These are phyloP conservation scores for Crypturellus tataupa DNA, from an alignment of 2,797 vertebrate species.

Conservation along the genomic window DNA sequence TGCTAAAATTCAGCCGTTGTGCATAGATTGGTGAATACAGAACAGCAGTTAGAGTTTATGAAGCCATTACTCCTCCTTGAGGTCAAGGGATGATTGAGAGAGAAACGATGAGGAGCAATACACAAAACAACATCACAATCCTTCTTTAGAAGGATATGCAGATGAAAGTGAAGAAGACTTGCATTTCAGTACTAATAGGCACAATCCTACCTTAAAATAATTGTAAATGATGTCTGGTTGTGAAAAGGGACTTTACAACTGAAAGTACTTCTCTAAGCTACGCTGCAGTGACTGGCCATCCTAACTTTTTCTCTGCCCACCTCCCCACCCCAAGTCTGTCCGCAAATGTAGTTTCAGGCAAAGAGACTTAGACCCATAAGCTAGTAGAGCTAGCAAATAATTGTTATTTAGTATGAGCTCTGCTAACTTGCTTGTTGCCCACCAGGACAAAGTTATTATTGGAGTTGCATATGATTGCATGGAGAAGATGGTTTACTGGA, in stretches of 20 bases:
- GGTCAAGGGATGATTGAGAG: neutral
- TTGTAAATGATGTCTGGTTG: neutral
- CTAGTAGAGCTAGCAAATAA: neutral
- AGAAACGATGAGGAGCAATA: neutral
- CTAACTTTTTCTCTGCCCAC: neutral
- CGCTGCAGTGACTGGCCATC: neutral
- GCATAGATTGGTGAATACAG: neutral
- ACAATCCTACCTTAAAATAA: neutral
- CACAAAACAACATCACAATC: neutral
- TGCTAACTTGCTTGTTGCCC: neutral
- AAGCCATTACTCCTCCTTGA: neutral
- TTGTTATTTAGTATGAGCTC: neutral
- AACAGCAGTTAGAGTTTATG: neutral
- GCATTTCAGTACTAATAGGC: neutral
- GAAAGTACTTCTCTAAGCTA: neutral
- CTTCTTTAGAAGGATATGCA: neutral
- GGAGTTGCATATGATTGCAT: slow-evolving; percentile 92
- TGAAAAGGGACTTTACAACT: neutral
- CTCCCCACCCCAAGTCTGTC: neutral
- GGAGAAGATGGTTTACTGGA: slow-evolving; percentile 95
- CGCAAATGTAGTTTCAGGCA: neutral
- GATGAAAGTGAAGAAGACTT: neutral
- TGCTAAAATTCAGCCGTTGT: neutral
- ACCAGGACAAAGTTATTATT: slow-evolving; percentile 91
- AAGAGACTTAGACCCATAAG: neutral